phyloP scores from a whole-genome alignment of 1,140 invertebrate species.

The Latrodectus geometricus region DNA sequence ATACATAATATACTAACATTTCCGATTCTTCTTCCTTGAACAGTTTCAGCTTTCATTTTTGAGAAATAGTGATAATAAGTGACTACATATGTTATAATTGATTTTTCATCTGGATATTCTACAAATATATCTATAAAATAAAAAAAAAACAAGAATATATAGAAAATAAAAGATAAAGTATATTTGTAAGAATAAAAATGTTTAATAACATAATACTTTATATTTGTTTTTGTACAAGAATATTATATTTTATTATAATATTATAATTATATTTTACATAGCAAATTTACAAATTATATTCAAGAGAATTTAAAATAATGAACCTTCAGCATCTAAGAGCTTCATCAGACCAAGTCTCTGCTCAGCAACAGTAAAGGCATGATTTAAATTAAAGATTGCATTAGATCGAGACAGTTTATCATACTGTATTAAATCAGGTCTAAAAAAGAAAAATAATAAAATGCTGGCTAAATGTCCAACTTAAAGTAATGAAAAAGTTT shows the following conservation, averaged over 20 bases:
- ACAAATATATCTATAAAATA: constrained; percentile 98
- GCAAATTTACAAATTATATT: background rate
- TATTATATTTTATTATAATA: background rate
- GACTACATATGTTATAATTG: constrained; percentile 99
- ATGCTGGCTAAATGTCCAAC: no score
- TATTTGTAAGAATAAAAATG: background rate
- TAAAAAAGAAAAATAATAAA: background rate
- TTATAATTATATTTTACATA: background rate
- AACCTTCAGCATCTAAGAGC: constrained; percentile 96
- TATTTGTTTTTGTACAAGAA: background rate
- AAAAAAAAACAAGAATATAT: background rate
- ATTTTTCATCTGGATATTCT: constrained; percentile 99
- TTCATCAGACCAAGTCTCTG: constrained; percentile 95
- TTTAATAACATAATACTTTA: background rate
- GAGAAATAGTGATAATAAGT: constrained; percentile 99
- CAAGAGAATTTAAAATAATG: background rate
- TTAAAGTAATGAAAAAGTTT: no score
- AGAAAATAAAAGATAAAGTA: background rate
- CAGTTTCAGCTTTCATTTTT: constrained; percentile 98
- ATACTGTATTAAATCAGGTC: constrained; percentile 96
- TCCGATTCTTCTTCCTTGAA: constrained; percentile 97
- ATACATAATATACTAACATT: constrained; percentile 86
- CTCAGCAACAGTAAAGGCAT: constrained; percentile 97
- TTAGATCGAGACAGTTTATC: constrained; percentile 97
- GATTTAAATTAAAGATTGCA: constrained; percentile 96